These are phyloP conservation scores for Bombus pascuorum DNA, from an alignment of 1,140 invertebrate species.

Conservation along the genomic window DNA sequence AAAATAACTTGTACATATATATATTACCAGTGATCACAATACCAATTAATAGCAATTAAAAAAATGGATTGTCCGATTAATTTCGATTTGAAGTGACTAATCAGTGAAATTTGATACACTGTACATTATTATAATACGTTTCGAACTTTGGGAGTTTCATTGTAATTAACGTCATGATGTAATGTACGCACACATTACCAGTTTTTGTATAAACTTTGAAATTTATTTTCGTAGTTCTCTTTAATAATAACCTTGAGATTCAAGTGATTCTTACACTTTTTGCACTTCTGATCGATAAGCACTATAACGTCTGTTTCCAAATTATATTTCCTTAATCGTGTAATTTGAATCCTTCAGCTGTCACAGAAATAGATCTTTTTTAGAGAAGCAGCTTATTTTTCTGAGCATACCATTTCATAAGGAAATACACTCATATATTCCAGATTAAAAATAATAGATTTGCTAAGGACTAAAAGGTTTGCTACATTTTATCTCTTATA, in stretches of 20 bases:
- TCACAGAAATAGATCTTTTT: neutral
- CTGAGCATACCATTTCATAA: neutral
- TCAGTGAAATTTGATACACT: conserved; percentile 13
- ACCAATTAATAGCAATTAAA: conserved; percentile 45
- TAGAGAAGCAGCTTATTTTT: neutral
- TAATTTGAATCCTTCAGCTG: conserved; percentile 4
- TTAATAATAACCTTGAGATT: neutral
- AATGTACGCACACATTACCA: neutral
- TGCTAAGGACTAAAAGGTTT: neutral
- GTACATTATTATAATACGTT: conserved; percentile 23
- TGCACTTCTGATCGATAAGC: neutral
- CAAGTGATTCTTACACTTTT: neutral
- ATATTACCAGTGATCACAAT: conserved; percentile 35
- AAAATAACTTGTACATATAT: conserved; percentile 49
- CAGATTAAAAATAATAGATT: neutral
- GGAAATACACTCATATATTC: neutral
- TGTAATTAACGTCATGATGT: neutral
- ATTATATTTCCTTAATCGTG: neutral
- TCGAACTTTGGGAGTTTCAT: conserved; percentile 28
- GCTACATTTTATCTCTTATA: neutral
- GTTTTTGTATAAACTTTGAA: conserved; percentile 1
- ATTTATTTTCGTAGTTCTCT: conserved; percentile 25
- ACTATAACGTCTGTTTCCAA: neutral
- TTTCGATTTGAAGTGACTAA: conserved; percentile 38
- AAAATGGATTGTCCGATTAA: conserved; percentile 35